Evolutionary conservation across 1,140 invertebrate species (phyloP).

Genomic region (Scylla paramamosain): DNA sequence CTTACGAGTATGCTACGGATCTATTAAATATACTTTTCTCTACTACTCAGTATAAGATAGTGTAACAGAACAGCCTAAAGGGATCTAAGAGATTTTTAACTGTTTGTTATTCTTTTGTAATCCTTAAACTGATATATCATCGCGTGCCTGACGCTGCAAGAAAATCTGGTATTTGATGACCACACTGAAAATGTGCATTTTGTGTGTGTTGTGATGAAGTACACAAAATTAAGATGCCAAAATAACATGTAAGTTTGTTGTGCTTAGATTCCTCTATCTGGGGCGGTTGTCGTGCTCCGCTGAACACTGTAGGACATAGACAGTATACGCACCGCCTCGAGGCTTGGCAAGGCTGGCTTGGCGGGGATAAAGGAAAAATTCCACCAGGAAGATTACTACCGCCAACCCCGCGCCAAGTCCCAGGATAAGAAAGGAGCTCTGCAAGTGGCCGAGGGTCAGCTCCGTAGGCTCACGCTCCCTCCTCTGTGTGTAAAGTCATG

Average conservation of each 20-base stretch:
- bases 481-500: neutral
- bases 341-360: neutral
- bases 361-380: neutral
- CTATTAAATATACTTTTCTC: too few species aligned
- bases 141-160: too few species aligned
- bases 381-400: neutral
- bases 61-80: too few species aligned
- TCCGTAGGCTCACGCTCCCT: neutral
- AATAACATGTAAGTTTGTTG: neutral
- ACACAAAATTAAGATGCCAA: neutral
- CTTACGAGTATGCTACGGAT: too few species aligned
- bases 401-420: neutral
- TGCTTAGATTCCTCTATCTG: neutral
- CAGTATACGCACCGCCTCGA: neutral
- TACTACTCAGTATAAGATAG: too few species aligned
- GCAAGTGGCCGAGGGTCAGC: constrained; percentile 19
- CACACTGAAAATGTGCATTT: neutral
- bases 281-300: neutral
- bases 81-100: too few species aligned
- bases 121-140: too few species aligned
- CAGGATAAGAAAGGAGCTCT: constrained; percentile 6
- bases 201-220: neutral
- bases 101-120: too few species aligned
- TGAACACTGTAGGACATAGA: neutral
- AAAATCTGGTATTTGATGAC: too few species aligned